Conservation (phyloP, 2,113 vertebrate genomes). For the Indicator indicator region DNA sequence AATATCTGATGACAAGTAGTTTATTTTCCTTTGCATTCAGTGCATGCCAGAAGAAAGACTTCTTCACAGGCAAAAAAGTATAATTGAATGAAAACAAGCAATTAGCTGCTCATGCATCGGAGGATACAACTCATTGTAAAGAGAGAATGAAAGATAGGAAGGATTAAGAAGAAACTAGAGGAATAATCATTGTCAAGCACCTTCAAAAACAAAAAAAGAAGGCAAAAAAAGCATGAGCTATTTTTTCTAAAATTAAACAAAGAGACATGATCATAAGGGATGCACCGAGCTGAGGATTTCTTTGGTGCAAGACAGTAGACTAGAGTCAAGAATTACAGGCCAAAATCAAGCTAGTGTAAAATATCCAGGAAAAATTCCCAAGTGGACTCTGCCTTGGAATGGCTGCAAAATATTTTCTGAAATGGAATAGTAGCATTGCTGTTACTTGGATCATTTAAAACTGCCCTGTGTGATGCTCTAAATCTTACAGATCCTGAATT, state of each 20-base stretch:
- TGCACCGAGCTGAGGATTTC: neutral
- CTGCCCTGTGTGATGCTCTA: neutral
- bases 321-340: neutral
- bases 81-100: neutral
- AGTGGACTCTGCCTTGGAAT: neutral
- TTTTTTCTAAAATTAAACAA: neutral
- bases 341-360: neutral
- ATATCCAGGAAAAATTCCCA: neutral
- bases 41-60: neutral
- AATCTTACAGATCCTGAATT: neutral
- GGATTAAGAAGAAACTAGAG: neutral
- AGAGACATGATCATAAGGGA: neutral
- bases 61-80: neutral
- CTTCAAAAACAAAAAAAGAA: neutral
- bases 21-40: neutral
- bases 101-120: neutral
- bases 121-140: neutral
- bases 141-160: neutral
- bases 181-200: neutral
- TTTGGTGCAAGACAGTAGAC: neutral
- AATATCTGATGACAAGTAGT: neutral
- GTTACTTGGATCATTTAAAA: neutral
- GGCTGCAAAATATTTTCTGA: neutral
- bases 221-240: neutral
- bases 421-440: neutral